Evolutionary conservation across 2,888 invertebrate species (phyloP).

Genomic region (Orthonychiurus folsomi): DNA sequence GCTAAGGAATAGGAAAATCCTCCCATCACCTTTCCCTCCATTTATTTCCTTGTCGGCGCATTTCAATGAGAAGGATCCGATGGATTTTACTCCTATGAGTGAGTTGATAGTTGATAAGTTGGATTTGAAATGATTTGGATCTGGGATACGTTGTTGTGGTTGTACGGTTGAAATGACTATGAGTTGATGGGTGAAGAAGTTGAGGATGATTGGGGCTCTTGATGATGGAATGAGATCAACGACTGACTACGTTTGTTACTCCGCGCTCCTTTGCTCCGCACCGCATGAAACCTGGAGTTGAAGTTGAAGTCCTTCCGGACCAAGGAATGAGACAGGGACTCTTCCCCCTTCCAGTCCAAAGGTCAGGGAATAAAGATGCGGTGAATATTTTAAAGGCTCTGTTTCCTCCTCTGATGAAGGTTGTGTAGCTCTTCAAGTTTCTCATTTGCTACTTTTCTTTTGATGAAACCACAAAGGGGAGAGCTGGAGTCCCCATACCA

Average conservation of each 20-base stretch:
- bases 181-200: background rate
- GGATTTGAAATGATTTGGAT: too few species aligned
- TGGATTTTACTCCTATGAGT: too few species aligned
- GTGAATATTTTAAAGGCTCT: slow-evolving; percentile 31
- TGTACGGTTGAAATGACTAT: too few species aligned
- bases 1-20: too few species aligned
- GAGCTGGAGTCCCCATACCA: slow-evolving; percentile 19
- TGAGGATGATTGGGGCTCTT: background rate
- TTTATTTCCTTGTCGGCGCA: too few species aligned
- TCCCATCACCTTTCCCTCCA: too few species aligned
- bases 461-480: slow-evolving; percentile 36
- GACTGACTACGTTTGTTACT: background rate
- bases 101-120: too few species aligned
- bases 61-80: too few species aligned
- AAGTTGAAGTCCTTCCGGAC: background rate
- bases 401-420: background rate
- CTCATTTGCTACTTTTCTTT: slow-evolving; percentile 35
- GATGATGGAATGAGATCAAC: background rate
- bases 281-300: background rate
- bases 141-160: too few species aligned
- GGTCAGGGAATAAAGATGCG: slow-evolving; percentile 33
- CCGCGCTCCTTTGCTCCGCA: background rate
- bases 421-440: slow-evolving; percentile 4
- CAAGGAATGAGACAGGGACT: background rate
- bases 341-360: slow-evolving; percentile 10